Percentiles rank a stretch among this genome's conserved stretches.
These are phyloP conservation scores for Quadroppia sp. DNA, from an alignment of 2,888 invertebrate species.

Conservation along the genomic window DNA sequence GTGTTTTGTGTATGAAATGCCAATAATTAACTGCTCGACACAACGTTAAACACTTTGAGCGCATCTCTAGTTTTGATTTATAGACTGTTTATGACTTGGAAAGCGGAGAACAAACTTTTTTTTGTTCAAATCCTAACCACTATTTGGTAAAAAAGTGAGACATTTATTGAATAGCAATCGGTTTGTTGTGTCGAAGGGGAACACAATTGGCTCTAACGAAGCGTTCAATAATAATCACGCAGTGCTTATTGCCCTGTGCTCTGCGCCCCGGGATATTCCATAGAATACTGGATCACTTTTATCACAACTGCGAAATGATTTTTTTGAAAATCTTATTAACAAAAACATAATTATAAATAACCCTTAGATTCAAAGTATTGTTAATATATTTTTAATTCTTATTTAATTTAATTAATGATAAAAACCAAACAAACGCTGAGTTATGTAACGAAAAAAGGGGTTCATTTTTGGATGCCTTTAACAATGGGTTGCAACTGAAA, in stretches of 20 bases:
- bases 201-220: slow-evolving; percentile 10
- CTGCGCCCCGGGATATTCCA: background rate
- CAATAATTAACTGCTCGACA: background rate
- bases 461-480: too few relatives aligned
- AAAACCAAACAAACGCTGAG: too few relatives aligned
- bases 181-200: slow-evolving; percentile 3
- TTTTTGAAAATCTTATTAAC: background rate
- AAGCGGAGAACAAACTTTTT: background rate
- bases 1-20: background rate
- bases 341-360: background rate
- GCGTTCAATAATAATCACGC: slow-evolving; percentile 20
- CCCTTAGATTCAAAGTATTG: background rate
- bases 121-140: background rate
- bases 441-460: too few relatives aligned
- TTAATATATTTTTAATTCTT: background rate
- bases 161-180: background rate
- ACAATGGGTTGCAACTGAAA: too few relatives aligned
- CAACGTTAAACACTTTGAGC: background rate
- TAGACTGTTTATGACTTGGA: background rate
- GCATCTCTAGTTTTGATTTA: background rate
- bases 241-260: background rate
- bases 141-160: background rate
- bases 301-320: background rate
- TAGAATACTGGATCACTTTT: background rate
- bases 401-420: background rate